Percentiles rank a stretch among this genome's conserved stretches.
phyloP scores from a whole-genome alignment of 2,797 vertebrate species.

The Myotis planiceps region DNA sequence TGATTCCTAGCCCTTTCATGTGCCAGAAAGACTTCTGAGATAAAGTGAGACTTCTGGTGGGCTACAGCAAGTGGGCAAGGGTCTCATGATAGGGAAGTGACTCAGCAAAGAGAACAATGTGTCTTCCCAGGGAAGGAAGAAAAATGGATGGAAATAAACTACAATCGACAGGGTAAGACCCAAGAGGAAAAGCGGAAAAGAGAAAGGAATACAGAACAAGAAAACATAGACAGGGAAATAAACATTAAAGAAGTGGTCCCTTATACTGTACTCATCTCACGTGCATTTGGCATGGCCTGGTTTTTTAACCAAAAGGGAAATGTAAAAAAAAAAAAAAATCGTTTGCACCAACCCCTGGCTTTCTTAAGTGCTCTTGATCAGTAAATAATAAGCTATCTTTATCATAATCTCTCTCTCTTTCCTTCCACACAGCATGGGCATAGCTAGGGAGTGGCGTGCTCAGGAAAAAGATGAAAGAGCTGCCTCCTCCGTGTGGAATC shows the following conservation, averaged over 20 bases:
- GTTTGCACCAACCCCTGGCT: not conserved
- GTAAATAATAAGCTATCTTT: not conserved
- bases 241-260: not conserved
- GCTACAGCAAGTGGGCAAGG: not conserved
- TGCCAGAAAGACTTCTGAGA: not conserved
- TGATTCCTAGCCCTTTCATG: not conserved
- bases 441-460: accelerated
- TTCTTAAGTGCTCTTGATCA: not conserved
- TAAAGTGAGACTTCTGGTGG: accelerated
- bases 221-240: not conserved
- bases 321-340: not conserved
- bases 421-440: not conserved
- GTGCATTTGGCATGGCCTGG: not conserved
- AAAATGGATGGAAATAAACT: not conserved
- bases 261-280: not conserved
- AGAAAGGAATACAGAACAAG: not conserved
- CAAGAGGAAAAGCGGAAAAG: not conserved
- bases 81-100: not conserved
- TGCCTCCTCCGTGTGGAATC: not conserved
- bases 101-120: not conserved
- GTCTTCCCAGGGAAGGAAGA: not conserved
- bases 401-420: not conserved
- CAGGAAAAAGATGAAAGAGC: not conserved
- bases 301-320: conserved; percentile 1
- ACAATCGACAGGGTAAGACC: not conserved